Evolutionary conservation across 1,140 invertebrate species (phyloP), one percentile per base, ranked within the genome.

Genomic region (Paralvinella palmiformis): DNA sequence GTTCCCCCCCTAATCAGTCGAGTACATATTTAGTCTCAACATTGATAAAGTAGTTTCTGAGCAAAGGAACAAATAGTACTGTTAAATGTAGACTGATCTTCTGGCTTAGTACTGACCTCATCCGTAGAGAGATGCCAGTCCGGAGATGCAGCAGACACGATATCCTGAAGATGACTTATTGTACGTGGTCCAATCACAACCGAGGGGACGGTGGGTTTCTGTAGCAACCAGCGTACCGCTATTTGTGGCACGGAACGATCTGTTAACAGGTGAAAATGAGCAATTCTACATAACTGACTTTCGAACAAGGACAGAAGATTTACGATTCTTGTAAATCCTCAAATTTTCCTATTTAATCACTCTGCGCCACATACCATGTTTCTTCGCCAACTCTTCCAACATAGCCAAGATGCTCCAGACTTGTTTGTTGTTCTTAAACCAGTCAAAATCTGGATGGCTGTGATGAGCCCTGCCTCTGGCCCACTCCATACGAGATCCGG

Each of bases 151-250:
- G 73, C 74, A 4, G 68, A 69, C 66, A 78, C 68, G 57, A 77
- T 75, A 59, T 76, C 72, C 62, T 78, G 75, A 37, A 79, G 63
- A 64, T 79, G 76, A 33, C 70, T 45, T 13, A 78, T 32, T n/a
- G 69, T 74, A 20, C 67, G 73, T 7, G 68, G 71, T 0, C 77
- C 77, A 37, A 79, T 73, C 32, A 79, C 71, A 7, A 79, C 75
- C 22, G 77, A 77, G 1, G 71, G 50, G 10, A 78, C 73, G 41
- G 71, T 66, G 36, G 72, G 68, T 58, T 73, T 72, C 62, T 79
- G 75, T 17, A 79, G 65, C 0, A 75, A 65, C 77, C 77, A 79
- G 3, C 75, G 53, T 4, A 79, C 32, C 1, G 75, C 68, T 7
- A 79, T 70, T 64, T 79, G 75, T 3, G 73, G 62, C 5, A 32